Evolutionary conservation across 2,113 vertebrate genomes (phyloP).

Genomic region (Pholis gunnellus): DNA sequence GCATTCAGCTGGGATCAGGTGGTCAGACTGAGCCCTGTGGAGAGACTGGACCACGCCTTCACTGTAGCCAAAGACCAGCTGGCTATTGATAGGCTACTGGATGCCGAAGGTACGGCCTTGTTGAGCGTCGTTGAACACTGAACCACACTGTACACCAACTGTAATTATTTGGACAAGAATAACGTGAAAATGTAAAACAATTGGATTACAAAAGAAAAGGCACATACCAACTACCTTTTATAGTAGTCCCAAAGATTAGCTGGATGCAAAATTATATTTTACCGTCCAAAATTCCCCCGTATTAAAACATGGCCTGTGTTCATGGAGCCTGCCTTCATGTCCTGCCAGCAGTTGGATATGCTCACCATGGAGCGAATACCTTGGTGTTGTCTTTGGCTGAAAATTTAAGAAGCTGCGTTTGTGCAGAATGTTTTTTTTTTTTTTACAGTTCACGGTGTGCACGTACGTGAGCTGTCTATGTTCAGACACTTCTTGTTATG

Average conservation of each 20-base stretch:
- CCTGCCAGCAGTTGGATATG: conserved; percentile 47
- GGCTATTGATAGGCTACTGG: conserved; percentile 93
- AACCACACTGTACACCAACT: neutral
- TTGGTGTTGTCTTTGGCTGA: conserved; percentile 42
- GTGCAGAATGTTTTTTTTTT: conserved; percentile 27
- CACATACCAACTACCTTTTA: conserved; percentile 7
- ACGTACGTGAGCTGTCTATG: neutral
- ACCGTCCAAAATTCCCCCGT: conserved; percentile 27
- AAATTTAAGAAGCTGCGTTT: conserved; percentile 33
- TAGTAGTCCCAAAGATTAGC: neutral
- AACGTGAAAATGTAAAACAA: neutral
- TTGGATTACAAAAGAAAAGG: neutral
- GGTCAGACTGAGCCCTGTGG: conserved; percentile 82
- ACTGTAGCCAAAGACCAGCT: conserved; percentile 90
- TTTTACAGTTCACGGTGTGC: conserved; percentile 6
- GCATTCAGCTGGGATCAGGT: conserved; percentile 92
- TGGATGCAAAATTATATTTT: conserved; percentile 3
- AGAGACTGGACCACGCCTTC: conserved; percentile 94
- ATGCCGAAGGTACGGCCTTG: conserved; percentile 91
- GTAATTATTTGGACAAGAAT: neutral
- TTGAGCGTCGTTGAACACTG: neutral
- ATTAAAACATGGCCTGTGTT: conserved; percentile 21
- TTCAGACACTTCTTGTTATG: conserved; percentile 30
- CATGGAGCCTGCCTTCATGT: conserved; percentile 37
- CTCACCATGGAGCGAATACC: conserved; percentile 18